phyloP scores from a whole-genome alignment of 2,888 invertebrate species.

The Phyto melanocephala region DNA sequence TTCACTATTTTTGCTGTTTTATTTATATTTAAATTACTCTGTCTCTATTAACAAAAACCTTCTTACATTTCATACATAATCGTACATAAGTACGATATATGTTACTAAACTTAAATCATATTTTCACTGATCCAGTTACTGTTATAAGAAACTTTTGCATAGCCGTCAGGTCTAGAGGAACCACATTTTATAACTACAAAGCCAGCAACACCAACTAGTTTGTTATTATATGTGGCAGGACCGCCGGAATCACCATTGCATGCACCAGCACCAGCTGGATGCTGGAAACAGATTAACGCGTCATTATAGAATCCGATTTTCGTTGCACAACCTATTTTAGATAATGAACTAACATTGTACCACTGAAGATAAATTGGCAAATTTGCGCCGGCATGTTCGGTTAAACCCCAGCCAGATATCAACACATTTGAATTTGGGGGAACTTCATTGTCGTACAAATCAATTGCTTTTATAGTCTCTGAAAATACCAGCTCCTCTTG shows the following conservation, averaged over 20 bases:
- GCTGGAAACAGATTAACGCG: constrained; percentile 61
- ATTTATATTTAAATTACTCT: no score
- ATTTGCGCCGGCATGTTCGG: constrained; percentile 49
- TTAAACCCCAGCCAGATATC: constrained; percentile 71
- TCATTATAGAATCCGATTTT: constrained; percentile 53
- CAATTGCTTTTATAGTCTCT: constrained; percentile 63
- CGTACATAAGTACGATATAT: no score
- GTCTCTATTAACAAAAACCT: no score
- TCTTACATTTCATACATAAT: no score
- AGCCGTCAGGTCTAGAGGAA: constrained; percentile 69
- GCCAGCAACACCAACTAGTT: constrained; percentile 72
- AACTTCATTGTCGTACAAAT: constrained; percentile 61
- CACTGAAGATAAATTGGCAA: constrained; percentile 62
- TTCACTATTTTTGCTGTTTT: no score
- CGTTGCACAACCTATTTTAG: constrained; percentile 46
- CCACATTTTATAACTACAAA: constrained; percentile 71
- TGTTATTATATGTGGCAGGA: constrained; percentile 69
- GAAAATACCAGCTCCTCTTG: constrained; percentile 64
- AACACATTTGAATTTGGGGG: constrained; percentile 65
- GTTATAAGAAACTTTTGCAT: constrained; percentile 69
- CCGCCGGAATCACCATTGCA: constrained; percentile 73
- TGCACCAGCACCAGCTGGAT: constrained; percentile 57
- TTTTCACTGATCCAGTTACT: constrained; percentile 65
- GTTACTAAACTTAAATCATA: constrained; percentile 26
- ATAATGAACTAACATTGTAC: constrained; percentile 42